Conservation (phyloP, 2,797 vertebrate genomes). For the Ptychadena robeensis region DNA sequence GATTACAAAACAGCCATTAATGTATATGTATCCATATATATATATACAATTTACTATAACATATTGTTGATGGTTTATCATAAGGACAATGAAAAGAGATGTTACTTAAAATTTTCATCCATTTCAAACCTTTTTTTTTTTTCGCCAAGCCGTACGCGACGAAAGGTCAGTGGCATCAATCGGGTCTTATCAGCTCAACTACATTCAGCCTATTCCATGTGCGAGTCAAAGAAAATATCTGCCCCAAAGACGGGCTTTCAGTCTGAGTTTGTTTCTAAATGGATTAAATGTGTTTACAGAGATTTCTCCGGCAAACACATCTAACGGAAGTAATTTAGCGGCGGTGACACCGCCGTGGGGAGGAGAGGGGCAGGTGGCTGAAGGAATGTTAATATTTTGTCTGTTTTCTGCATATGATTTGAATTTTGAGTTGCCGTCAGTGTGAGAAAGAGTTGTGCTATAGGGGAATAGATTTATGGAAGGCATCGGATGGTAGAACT, state of each 20-base stretch:
- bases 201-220: conserved; percentile 34
- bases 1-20: too few species aligned
- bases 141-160: not conserved
- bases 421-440: conserved; percentile 11
- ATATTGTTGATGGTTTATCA: conserved; percentile 10
- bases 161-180: conserved; percentile 52
- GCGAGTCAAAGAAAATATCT: conserved; percentile 28
- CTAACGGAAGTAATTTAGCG: conserved; percentile 28
- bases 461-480: not conserved
- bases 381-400: conserved; percentile 15
- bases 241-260: conserved; percentile 46
- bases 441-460: not conserved
- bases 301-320: conserved; percentile 33
- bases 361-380: conserved; percentile 14
- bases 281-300: conserved; percentile 41
- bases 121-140: conserved; percentile 21
- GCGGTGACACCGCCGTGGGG: conserved; percentile 5
- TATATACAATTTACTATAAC: too few species aligned
- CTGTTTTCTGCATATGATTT: conserved; percentile 16
- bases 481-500: not conserved
- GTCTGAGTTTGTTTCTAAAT: conserved; percentile 30
- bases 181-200: conserved; percentile 46
- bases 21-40: too few species aligned
- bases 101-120: conserved; percentile 14
- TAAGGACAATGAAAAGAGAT: conserved; percentile 26